phyloP scores from a whole-genome alignment of 2,888 invertebrate species.

The Sphaeridia pumilis region DNA sequence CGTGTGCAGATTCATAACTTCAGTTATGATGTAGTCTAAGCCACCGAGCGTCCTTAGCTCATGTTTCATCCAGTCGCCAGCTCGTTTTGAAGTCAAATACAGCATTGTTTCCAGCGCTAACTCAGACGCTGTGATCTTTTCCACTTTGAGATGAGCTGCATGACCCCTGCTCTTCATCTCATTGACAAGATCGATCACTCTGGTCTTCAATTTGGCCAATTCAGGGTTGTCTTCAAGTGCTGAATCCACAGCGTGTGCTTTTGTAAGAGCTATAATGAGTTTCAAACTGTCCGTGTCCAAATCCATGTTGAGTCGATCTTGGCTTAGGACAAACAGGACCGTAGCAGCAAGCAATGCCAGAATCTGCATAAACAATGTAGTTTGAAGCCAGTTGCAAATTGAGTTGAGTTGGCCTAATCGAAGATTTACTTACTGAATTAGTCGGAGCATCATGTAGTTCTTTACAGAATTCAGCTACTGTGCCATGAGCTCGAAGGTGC shows the following conservation, averaged over 20 bases:
- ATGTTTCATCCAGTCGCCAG: slow-evolving; percentile 97
- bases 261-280: slow-evolving; percentile 77
- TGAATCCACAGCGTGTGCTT: slow-evolving; percentile 50
- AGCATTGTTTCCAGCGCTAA: slow-evolving; percentile 92
- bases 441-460: slow-evolving; percentile 66
- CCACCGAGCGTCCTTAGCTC: slow-evolving; percentile 84
- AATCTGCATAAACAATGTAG: slow-evolving; percentile 47
- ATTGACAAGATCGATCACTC: slow-evolving; percentile 76
- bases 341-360: slow-evolving; percentile 86
- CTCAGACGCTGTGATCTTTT: slow-evolving; percentile 87
- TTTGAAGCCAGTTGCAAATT: no score
- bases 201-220: slow-evolving; percentile 70
- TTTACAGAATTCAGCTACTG: slow-evolving; percentile 89
- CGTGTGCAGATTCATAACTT: slow-evolving; percentile 68
- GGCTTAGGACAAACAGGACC: slow-evolving; percentile 91
- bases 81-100: slow-evolving; percentile 82
- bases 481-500: slow-evolving; percentile 92
- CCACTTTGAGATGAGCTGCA: slow-evolving; percentile 80
- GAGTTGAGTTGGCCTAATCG: no score
- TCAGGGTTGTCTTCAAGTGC: slow-evolving; percentile 45
- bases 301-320: slow-evolving; percentile 94
- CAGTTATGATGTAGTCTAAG: slow-evolving; percentile 85
- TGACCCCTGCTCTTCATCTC: slow-evolving; percentile 88
- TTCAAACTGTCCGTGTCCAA: slow-evolving; percentile 84
- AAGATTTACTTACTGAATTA: slow-evolving; percentile 58